phyloP scores from a whole-genome alignment of 2,113 vertebrate species.

The Pristiophorus japonicus region DNA sequence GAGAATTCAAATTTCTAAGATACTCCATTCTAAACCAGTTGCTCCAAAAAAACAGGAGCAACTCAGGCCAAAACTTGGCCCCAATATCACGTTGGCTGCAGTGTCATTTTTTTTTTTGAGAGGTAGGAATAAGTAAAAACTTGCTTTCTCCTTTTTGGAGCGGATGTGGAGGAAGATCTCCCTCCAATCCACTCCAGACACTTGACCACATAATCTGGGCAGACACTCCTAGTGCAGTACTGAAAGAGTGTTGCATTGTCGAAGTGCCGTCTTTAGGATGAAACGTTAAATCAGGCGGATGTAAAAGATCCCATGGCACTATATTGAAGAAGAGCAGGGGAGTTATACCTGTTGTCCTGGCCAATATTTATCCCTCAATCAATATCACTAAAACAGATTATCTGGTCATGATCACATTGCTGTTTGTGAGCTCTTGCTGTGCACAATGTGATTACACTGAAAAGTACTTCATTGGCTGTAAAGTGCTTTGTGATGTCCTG shows the following conservation, averaged over 20 bases:
- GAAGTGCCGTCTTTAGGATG: neutral
- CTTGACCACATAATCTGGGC: neutral
- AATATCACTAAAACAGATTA: neutral
- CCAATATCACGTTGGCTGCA: neutral
- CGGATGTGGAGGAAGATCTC: neutral
- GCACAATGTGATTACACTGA: neutral
- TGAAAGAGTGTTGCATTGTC: neutral
- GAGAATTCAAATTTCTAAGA: too few relatives aligned
- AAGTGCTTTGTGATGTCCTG: neutral
- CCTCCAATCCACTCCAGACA: neutral
- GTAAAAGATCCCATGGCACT: neutral
- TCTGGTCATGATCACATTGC: neutral
- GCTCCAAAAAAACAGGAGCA: too few relatives aligned
- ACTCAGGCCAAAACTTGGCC: too few relatives aligned
- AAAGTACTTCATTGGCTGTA: neutral
- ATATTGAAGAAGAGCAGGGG: neutral
- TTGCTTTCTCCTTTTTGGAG: neutral
- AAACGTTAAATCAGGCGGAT: neutral
- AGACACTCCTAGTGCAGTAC: neutral
- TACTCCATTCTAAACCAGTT: too few relatives aligned
- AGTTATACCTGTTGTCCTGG: neutral
- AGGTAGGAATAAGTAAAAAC: neutral
- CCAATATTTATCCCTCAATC: neutral
- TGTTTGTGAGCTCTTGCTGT: neutral
- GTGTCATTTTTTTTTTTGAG: neutral